Base-by-base conservation (phyloP, 2,888 invertebrate species). In the Lepas anatifera region DNA sequence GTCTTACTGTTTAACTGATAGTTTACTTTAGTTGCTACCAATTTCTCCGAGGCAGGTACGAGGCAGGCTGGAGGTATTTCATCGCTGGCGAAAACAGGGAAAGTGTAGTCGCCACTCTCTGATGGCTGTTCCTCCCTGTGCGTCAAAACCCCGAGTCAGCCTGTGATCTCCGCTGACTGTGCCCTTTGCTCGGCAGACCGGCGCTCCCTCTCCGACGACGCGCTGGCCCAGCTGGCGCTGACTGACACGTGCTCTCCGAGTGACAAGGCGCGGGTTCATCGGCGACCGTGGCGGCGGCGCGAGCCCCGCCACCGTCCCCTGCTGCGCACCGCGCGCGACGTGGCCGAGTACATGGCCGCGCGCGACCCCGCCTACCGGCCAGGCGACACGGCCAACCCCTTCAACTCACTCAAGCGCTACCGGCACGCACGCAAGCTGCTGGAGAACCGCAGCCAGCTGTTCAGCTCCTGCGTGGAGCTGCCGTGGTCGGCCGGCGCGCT, bases 371-470 rank as follows among this genome's bases (percentile, higher is more conserved):
- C 72, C 69, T 73, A 72, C 68, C 71, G 71, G 52, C 73, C 73
- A 1, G 73, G 73, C 63, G 71, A 71, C 22, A 72, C 78, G 77
- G 68, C 85, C 84, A 89, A 89, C 80, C 89, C 89, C 1, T 89
- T 89, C 77, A 85, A 88, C 71, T 84, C 89, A 13, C 83, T 92
- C 68, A 87, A 87, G 75, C 86, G 89, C 75, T 87, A 89, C 80
- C 86, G 89, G 73, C 91, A 91, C 74, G 90, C 91, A 70, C 89
- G 88, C 80, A 83, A 83, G 73, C 88, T 92, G 73, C 84, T 92
- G 6, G 91, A 90, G 72, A 86, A 86, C 50, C 75, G 69, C n/a
- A 69, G 76, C 4, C 85, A 86, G 76, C 78, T 86, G 63, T 89
- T 90, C 77, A 89, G 89, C 67, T 89, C 89, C 11, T 89, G 89